These are phyloP conservation scores for Accipiter virgatus DNA, from an alignment of 2,113 vertebrate genomes.

Conservation along the genomic window DNA sequence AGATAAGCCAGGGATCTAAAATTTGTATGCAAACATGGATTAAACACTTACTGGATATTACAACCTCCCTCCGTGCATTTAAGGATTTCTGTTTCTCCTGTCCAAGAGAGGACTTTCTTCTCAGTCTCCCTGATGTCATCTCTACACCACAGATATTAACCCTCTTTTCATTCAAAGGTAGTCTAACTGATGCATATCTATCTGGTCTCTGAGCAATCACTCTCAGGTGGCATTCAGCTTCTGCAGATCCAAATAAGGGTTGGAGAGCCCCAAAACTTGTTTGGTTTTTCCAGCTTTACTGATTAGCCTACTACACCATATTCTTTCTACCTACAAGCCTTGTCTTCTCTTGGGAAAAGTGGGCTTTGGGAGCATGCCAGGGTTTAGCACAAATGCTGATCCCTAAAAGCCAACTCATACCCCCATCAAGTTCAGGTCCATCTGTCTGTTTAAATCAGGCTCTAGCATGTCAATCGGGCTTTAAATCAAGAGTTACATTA, in stretches of 20 bases:
- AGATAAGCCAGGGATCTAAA: background rate
- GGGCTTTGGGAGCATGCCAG: background rate
- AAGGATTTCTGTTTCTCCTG: background rate
- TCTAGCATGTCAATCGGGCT: background rate
- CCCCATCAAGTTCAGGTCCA: background rate
- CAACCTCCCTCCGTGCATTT: accelerated
- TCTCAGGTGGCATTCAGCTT: background rate
- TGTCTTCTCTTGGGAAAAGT: background rate
- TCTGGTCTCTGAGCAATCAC: background rate
- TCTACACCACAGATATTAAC: background rate
- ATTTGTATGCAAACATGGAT: background rate
- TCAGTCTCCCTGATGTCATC: background rate
- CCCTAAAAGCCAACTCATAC: background rate
- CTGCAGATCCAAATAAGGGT: background rate
- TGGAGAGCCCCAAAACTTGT: background rate
- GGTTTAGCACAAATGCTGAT: background rate
- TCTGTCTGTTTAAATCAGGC: background rate
- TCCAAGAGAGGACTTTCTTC: background rate
- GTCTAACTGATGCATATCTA: background rate
- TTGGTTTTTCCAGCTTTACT: background rate
- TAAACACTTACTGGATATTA: background rate
- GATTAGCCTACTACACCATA: background rate
- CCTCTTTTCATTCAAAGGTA: background rate
- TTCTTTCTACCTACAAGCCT: background rate
- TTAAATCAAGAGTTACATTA: background rate